Base-by-base conservation (phyloP, 2,113 vertebrate species). In the Delphinus delphis region DNA sequence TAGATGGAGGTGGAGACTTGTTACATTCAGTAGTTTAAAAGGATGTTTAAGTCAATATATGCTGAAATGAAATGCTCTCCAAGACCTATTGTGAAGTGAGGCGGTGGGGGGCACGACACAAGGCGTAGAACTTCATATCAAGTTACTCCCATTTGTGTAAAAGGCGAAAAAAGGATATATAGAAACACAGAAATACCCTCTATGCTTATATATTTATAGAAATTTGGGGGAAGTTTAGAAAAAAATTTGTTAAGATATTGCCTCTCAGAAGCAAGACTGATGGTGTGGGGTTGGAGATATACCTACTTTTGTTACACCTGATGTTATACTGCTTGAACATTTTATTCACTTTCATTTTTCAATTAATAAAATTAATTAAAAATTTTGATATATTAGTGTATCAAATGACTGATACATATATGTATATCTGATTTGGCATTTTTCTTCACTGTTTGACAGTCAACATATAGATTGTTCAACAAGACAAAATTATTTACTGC, bases 191-290 rank as follows among this genome's bases (percentile, higher is more conserved):
- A 80, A 12, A 92, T 1, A 82, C 8, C 12, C 36, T 76, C 10
- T 47, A 67, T 44, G 10, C 44, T 80, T 81, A 14, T 60, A 38
- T 55, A 71, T 80, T 33, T 67, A 70, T 15, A 84, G 31, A 90
- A 87, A 93, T 95, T 53, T 88, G 31, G 0, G 18, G 3, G 26
- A 60, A 80, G 3, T 90, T 85, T 44, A 62, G 18, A 74, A 1
- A 71, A 88, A 90, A 93, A 36, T 77, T 5, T 95, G 6, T 83
- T 84, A 74, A 68, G 36, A 86, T 91, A 44, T 25, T 79, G 50
- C 36, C 8, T 68, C 50, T 96, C n/a, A 87, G n/a, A 93, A 91
- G 25, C 3, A 88, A 50, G n/a, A 93, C 18, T 63, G n/a, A 95
- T 25, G 26, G 31, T 79, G 0, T 65, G 5, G 33, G 14, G 5